phyloP scores from a whole-genome alignment of 2,888 invertebrate species.

The Chromoteleia sp. region DNA sequence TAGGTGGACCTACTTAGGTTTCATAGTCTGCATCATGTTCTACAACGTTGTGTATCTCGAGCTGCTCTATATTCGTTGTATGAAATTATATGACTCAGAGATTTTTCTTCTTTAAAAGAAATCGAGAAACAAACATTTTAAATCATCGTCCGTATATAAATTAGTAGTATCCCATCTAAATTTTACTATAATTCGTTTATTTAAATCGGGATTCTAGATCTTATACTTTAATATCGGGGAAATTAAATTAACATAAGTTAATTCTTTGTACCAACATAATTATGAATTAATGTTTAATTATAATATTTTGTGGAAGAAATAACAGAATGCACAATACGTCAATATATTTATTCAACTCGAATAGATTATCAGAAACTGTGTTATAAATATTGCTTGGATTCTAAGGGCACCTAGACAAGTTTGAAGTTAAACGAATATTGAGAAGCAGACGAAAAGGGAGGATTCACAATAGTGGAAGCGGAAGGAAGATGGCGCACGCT shows the following conservation, averaged over 20 bases:
- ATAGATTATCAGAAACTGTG: conserved; percentile 19
- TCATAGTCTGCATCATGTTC: conserved; percentile 56
- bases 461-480: conserved; percentile 41
- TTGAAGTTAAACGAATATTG: conserved; percentile 58
- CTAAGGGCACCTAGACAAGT: conserved; percentile 55
- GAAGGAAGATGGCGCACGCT: conserved; percentile 52
- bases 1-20: conserved; percentile 68
- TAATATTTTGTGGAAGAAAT: conserved; percentile 1
- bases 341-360: conserved; percentile 13
- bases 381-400: conserved; percentile 50
- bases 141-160: too few relatives aligned
- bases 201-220: too few relatives aligned
- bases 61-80: conserved; percentile 29
- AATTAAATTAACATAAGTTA: too few relatives aligned
- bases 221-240: too few relatives aligned
- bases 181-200: too few relatives aligned
- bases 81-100: background rate
- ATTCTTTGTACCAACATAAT: too few relatives aligned
- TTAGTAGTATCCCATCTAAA: too few relatives aligned
- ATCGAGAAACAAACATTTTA: too few relatives aligned
- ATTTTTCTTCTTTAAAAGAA: background rate
- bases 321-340: conserved; percentile 15
- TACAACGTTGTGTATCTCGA: conserved; percentile 10
- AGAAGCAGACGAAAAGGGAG: conserved; percentile 53
- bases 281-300: background rate